Evolutionary conservation across 23 tunicate species (phyloP), one percentile per base, ranked within the genome.

Genomic region (Trididemnum clinides): DNA sequence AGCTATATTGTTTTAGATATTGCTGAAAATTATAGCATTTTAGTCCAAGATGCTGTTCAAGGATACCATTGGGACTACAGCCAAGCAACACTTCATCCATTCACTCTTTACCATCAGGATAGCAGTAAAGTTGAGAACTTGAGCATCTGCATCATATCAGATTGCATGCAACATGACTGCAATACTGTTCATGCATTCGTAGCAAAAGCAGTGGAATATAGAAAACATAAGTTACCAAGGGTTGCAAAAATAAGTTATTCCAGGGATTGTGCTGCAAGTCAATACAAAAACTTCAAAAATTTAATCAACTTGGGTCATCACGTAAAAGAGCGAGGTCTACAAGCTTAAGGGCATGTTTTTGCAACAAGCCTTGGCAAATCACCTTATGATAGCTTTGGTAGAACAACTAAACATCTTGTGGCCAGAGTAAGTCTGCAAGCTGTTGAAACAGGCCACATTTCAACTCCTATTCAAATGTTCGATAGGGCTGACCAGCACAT

Each of bases 331-430:
- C 76, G 30, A 4, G 18, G 21, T 6, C 36, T 69, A 6, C 12
- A 69, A 69, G 76, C 76, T 28, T 6, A 69, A 32, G 28, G 76
- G 76, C 76, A 69, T 69, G 28, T 69, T 31, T 69, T 69, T 62
- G 70, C 70, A 18, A 62, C 70, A 20, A 62, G 70, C 70, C 70
- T 10, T 62, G 70, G 70, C 27, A 62, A 62, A 22, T 62, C 70
- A 62, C 70, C 70, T 18, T 62, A 22, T 22, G 70, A 62, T 62
- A 23, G 76, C 12, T 28, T 69, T 7, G 76, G 76, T 29, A 37
- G 76, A 6, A 69, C 76, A 29, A 69, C 76, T n/a, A 69, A 69
- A 69, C 76, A 37, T 30, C 76, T 69, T 69, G 76, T 69, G 7
- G 37, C 76, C 3, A 69, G 76, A 69, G 76, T 37, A 69, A 69